Evolutionary conservation across 2,797 vertebrate species (phyloP), one percentile per base, ranked within the genome.

Genomic region (Arctocebus calabarensis): DNA sequence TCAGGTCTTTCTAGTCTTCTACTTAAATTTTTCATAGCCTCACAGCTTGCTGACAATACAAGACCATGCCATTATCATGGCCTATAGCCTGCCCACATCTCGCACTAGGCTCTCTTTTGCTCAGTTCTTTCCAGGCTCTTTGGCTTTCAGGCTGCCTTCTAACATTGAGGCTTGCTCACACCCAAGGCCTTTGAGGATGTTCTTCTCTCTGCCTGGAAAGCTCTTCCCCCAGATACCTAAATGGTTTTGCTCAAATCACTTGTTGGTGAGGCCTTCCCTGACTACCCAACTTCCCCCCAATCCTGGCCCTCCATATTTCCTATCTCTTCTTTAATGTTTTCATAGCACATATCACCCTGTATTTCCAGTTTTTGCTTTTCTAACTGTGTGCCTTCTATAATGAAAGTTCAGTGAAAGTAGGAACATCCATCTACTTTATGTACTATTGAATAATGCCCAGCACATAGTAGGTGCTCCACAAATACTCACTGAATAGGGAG

Each of bases 1-100:
- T 86, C 66, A 89, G 73, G 37, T 71, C 61, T 91, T 77, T 55
- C 86, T 93, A 77, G 17, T 88, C n/a, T 73, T 91, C 45, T 40
- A 11, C 12, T 84, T 27, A 84, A 66, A 88, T 34, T 91, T 81
- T 74, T 61, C 59, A 81, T 52, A 57, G 70, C 75, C 48, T 87
- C 61, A n/a, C 2, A 75, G 73, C 16, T 95, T 20, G 22, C 22
- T 6, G 48, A 84, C 29, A 68, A 0, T 52, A 48, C 4, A 96
- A 16, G 34, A 70, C 61, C 55, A 82, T 82, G 25, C 32, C 43
- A 12, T 77, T 45, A 52, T 32, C 55, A 40, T 13, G 82, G 37
- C 11, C 43, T 61, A 27, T 23, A 62, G 11, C 17, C 34, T 27
- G 1, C 0, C 5, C 57, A 92, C 62, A 48, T 83, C 70, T 92